Base-by-base conservation (phyloP, 2,113 vertebrate genomes). In the Thunnus maccoyii region DNA sequence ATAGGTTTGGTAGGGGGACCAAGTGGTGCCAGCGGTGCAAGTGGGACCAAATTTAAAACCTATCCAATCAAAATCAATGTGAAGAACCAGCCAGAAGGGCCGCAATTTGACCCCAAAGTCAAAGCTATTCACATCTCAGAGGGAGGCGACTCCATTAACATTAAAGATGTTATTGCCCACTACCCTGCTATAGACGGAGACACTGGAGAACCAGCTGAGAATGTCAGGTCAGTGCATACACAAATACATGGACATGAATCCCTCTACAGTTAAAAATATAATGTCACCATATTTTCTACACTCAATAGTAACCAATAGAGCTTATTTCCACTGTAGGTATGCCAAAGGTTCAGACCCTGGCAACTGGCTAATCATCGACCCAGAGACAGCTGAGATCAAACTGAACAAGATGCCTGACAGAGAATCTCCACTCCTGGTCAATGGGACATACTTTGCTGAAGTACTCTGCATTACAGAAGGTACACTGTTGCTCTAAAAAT, bases 331-430 rank as follows among this genome's bases (percentile, higher is more conserved):
- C 44, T 72, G 9, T 22, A 99, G 98, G 63, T 99, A 98, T 65
- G 84, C 82, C 4, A 96, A 97, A 83, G 96, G 96, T 62, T 92
- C 36, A 56, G 97, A 98, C 77, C 94, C 95, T 83, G 96, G 78
- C 78, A 96, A 92, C 92, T 98, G 96, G 96, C 91, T 98, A 74
- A 94, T 80, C 61, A 94, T 98, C 50, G 96, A 98, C 71, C 93
- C 94, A 56, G 78, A 87, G 12, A 97, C 96, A 62, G 96, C 94
- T 14, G 94, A 96, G 63, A 95, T 99, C 88, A 96, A 64, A 77
- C 81, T 99, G 89, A 97, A 93, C 83, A 97, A 96, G 90, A 83
- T 91, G 36, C 94, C 97, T 72, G 92, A 95, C 81, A 91, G 94
- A 76, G 96, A 97, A 54, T 97, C 96, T 84, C 52, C 87, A 75